These are phyloP conservation scores for Mizuhopecten yessoensis DNA, from an alignment of 1,140 invertebrate species.

Conservation along the genomic window DNA sequence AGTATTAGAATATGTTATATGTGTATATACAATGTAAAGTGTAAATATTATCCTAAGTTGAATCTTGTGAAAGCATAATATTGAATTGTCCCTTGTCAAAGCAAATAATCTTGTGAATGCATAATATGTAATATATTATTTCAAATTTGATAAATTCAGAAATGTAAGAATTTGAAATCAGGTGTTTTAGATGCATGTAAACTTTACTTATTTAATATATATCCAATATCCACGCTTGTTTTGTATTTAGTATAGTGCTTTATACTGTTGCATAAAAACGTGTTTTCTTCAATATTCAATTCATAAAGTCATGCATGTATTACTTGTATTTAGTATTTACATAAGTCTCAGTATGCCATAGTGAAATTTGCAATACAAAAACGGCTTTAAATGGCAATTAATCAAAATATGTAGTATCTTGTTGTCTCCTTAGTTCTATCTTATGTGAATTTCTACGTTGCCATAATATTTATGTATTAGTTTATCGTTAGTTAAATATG, in stretches of 20 bases:
- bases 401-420: not conserved
- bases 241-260: not conserved
- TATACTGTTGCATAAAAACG: not conserved
- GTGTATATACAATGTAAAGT: not conserved
- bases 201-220: not conserved
- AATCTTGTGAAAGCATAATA: slow-evolving; percentile 23
- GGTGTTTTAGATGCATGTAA: not conserved
- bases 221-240: not conserved
- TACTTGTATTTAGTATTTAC: not conserved
- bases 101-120: not conserved
- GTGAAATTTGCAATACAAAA: not conserved
- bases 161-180: not conserved
- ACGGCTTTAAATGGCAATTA: slow-evolving; percentile 34
- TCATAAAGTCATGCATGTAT: not conserved
- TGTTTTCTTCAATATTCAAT: not conserved
- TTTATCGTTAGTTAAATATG: not conserved
- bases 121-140: slow-evolving; percentile 25
- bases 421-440: not conserved
- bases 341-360: slow-evolving; percentile 2
- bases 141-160: not conserved
- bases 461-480: not conserved
- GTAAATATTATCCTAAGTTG: not conserved
- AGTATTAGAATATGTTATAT: not conserved
- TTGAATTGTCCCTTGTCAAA: not conserved
- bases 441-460: not conserved